phyloP scores from a whole-genome alignment of 2,797 vertebrate species.

The Coranthus polyacanthus region DNA sequence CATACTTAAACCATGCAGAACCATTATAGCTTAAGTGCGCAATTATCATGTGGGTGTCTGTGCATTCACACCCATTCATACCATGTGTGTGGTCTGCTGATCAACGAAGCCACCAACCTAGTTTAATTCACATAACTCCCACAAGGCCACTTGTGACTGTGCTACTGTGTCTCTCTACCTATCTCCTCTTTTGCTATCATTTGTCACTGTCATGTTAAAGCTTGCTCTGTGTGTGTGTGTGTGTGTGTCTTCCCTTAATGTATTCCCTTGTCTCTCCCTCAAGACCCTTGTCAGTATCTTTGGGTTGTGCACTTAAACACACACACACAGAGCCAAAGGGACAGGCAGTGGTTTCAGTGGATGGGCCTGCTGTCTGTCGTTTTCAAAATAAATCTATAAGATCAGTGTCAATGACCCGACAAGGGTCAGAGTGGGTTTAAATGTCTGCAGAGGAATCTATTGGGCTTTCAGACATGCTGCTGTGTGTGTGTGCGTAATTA shows the following conservation, averaged over 20 bases:
- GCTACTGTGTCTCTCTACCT: conserved; percentile 30
- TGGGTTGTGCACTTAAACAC: conserved; percentile 38
- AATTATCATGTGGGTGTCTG: conserved; percentile 24
- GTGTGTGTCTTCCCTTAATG: conserved; percentile 22
- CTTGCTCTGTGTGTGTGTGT: conserved; percentile 34
- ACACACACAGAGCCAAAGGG: conserved; percentile 14
- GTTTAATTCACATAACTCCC: conserved; percentile 53
- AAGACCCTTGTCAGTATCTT: conserved; percentile 44
- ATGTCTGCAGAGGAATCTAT: conserved; percentile 1
- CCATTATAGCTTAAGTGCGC: conserved; percentile 7
- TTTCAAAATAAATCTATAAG: conserved; percentile 43
- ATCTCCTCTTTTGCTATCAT: conserved; percentile 52
- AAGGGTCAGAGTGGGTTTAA: conserved; percentile 7
- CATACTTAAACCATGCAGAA: conserved; percentile 11
- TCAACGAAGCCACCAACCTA: conserved; percentile 47
- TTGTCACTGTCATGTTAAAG: conserved; percentile 65
- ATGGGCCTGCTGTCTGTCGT: conserved; percentile 3
- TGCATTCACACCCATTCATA: conserved; percentile 51
- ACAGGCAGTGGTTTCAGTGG: conserved; percentile 11
- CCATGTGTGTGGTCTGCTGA: conserved; percentile 45
- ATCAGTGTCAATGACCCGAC: conserved; percentile 15
- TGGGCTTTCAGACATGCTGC: neutral
- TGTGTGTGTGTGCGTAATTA: conserved; percentile 8
- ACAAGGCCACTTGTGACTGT: conserved; percentile 29
- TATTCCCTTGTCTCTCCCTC: conserved; percentile 34